phyloP scores from a whole-genome alignment of 2,888 invertebrate species.

The Drosophila prolongata region DNA sequence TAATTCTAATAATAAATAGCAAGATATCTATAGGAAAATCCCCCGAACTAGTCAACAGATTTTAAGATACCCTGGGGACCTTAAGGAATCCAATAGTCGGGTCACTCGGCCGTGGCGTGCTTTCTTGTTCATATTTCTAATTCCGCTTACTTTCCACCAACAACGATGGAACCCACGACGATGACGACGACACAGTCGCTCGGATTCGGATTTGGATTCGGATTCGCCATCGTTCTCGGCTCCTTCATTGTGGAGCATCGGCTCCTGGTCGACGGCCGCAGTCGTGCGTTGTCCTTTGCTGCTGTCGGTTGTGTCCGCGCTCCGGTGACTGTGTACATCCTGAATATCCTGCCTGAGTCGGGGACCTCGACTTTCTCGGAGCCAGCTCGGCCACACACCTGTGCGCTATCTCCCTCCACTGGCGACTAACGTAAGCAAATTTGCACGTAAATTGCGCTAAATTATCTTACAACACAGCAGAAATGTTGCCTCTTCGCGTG shows the following conservation, averaged over 20 bases:
- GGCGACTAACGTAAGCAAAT: conserved; percentile 67
- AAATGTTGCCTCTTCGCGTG: conserved; percentile 55
- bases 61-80: background rate
- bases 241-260: conserved; percentile 18
- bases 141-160: conserved; percentile 63
- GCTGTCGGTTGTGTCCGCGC: conserved; percentile 74
- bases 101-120: background rate
- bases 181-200: conserved; percentile 21
- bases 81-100: conserved; percentile 14
- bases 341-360: conserved; percentile 36
- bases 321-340: conserved; percentile 26
- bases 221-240: conserved; percentile 12
- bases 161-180: conserved; percentile 45
- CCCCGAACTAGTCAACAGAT: background rate
- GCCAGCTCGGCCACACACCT: conserved; percentile 70
- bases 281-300: conserved; percentile 81
- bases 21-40: no score
- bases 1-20: no score
- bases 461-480: conserved; percentile 60
- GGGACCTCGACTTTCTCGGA: conserved; percentile 49
- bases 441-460: conserved; percentile 78
- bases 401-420: conserved; percentile 52
- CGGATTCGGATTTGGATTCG: conserved; percentile 4
- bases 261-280: conserved; percentile 50
- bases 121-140: conserved; percentile 63